Conservation (phyloP, 2,113 vertebrate genomes). For the Mustelus asterias region DNA sequence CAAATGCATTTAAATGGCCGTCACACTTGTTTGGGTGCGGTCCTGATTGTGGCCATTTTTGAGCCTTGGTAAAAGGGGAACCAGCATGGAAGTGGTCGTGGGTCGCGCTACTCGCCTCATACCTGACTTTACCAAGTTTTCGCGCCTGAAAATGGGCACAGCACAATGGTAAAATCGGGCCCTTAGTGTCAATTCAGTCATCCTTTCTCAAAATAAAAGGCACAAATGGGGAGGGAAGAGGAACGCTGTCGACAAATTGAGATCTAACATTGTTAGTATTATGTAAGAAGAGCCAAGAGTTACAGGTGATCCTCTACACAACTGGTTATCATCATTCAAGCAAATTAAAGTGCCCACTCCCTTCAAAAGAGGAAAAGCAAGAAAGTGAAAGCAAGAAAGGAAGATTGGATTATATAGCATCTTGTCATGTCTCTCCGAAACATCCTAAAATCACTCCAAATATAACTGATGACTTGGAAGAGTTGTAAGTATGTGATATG, state of each 20-base stretch:
- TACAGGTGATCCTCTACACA: not conserved
- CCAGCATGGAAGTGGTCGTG: too few species aligned
- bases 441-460: not conserved
- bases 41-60: too few species aligned
- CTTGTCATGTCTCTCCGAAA: not conserved
- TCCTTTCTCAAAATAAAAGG: not conserved
- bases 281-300: not conserved
- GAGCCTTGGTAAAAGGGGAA: too few species aligned
- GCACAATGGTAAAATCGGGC: too few species aligned
- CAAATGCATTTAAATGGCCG: too few species aligned
- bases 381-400: not conserved
- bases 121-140: too few species aligned
- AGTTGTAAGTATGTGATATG: not conserved
- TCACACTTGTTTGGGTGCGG: too few species aligned
- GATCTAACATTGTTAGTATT: not conserved
- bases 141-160: too few species aligned
- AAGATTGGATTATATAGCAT: not conserved
- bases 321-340: not conserved
- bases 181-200: not conserved
- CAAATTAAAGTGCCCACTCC: not conserved
- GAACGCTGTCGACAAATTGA: not conserved
- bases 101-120: too few species aligned
- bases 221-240: not conserved
- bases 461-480: not conserved
- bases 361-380: not conserved